These are phyloP conservation scores for Lonchura striata DNA, from an alignment of 2,113 vertebrate species.

Conservation along the genomic window DNA sequence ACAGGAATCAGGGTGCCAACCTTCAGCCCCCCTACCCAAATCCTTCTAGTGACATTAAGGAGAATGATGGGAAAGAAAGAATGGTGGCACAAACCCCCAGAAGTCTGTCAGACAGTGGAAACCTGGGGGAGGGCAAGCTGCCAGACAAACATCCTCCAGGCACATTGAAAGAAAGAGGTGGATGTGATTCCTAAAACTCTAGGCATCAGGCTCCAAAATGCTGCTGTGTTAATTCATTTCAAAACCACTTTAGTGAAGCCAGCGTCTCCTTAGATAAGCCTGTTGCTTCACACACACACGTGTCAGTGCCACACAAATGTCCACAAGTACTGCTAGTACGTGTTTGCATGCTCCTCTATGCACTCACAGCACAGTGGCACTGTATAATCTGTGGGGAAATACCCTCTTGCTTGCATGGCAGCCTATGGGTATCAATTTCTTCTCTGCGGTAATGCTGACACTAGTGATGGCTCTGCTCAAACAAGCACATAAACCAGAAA, in stretches of 20 bases:
- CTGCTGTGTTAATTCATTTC: background rate
- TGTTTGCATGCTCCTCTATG: fast-evolving
- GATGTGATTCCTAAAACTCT: background rate
- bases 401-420: background rate
- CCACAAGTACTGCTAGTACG: background rate
- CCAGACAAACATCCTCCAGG: background rate
- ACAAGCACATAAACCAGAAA: background rate
- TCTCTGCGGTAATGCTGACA: background rate
- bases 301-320: background rate
- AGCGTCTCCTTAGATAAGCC: background rate
- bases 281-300: background rate
- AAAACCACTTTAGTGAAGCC: background rate
- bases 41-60: background rate
- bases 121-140: background rate
- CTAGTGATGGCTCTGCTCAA: background rate
- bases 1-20: background rate
- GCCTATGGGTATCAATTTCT: background rate
- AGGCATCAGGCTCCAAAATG: background rate
- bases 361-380: background rate
- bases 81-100: background rate
- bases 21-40: background rate
- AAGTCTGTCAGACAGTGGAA: background rate
- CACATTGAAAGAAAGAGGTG: background rate
- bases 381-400: background rate
- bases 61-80: background rate